These are phyloP conservation scores for Mythimna albipuncta DNA, from an alignment of 2,888 invertebrate genomes.

Conservation along the genomic window DNA sequence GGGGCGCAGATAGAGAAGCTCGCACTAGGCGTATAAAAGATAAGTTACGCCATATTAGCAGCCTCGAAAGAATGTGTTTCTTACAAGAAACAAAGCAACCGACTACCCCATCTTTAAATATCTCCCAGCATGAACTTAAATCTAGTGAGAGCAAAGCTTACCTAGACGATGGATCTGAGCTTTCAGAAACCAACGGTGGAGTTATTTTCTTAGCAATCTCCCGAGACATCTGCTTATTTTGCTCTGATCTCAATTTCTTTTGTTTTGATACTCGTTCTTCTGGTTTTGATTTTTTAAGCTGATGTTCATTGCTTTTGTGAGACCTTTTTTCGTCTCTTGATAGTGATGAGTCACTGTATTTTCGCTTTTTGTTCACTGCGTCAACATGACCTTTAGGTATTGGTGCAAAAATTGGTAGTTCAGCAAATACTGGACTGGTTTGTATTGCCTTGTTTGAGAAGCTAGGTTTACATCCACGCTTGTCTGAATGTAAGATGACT, in stretches of 20 bases:
- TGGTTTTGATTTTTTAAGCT: slow-evolving; percentile 56
- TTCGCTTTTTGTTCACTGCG: slow-evolving; percentile 64
- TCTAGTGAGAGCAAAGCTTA: slow-evolving; percentile 66
- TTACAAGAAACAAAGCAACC: too few species aligned
- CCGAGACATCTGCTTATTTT: slow-evolving; percentile 63
- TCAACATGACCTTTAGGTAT: slow-evolving; percentile 22
- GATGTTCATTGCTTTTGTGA: slow-evolving; percentile 52
- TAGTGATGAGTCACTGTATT: slow-evolving; percentile 87
- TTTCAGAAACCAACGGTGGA: slow-evolving; percentile 84
- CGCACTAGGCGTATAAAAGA: too few species aligned
- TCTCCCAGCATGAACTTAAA: slow-evolving; percentile 40
- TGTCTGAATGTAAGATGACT: slow-evolving; percentile 92
- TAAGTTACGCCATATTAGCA: too few species aligned
- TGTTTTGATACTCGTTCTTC: slow-evolving; percentile 66
- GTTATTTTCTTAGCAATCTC: slow-evolving; percentile 71
- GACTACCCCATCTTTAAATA: slow-evolving; percentile 1
- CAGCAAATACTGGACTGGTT: slow-evolving; percentile 85
- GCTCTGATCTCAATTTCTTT: slow-evolving; percentile 67
- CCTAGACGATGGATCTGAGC: slow-evolving; percentile 85
- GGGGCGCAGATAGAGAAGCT: too few species aligned
- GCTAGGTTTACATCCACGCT: slow-evolving; percentile 88
- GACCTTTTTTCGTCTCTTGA: slow-evolving; percentile 80
- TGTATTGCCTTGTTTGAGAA: slow-evolving; percentile 87
- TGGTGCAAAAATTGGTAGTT: slow-evolving; percentile 27
- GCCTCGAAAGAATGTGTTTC: too few species aligned